Evolutionary conservation across 2,113 vertebrate genomes (phyloP).

Genomic region (Scatophagus argus): DNA sequence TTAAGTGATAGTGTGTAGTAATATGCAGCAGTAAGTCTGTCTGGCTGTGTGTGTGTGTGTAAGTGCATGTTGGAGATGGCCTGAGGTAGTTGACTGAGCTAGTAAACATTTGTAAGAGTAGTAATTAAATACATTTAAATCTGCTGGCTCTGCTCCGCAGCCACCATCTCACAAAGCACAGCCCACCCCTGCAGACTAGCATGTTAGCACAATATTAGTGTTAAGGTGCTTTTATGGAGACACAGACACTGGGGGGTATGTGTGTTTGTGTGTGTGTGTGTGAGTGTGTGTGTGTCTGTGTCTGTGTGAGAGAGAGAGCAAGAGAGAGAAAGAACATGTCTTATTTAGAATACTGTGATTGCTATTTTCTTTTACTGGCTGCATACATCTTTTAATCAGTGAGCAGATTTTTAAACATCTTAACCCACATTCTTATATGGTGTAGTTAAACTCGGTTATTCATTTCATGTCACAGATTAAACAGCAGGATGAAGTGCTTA

Average conservation of each 20-base stretch:
- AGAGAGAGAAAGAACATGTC: background rate
- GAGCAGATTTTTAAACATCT: background rate
- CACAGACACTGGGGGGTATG: background rate
- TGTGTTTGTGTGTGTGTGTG: slow-evolving; percentile 13
- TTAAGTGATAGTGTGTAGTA: background rate
- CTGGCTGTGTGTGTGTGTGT: slow-evolving; percentile 28
- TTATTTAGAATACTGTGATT: background rate
- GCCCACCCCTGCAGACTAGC: slow-evolving; percentile 83
- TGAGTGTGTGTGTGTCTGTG: slow-evolving; percentile 21
- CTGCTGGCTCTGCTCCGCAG: slow-evolving; percentile 49
- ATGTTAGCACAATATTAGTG: slow-evolving; percentile 85
- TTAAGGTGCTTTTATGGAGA: slow-evolving; percentile 84
- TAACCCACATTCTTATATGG: too few relatives aligned
- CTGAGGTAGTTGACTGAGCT: slow-evolving; percentile 47
- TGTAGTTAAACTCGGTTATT: background rate
- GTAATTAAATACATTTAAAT: slow-evolving; percentile 71
- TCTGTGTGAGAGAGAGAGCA: background rate
- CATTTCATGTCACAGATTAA: background rate
- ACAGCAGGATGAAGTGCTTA: background rate
- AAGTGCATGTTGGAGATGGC: slow-evolving; percentile 41
- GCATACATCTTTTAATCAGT: background rate
- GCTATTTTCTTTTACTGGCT: background rate
- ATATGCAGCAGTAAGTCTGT: slow-evolving; percentile 1
- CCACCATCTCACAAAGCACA: slow-evolving; percentile 47
- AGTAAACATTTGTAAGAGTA: slow-evolving; percentile 53